Percentiles rank a stretch among this genome's conserved stretches.
These are phyloP conservation scores for Mellilla xanthometata DNA, from an alignment of 2,888 invertebrate species.

Conservation along the genomic window DNA sequence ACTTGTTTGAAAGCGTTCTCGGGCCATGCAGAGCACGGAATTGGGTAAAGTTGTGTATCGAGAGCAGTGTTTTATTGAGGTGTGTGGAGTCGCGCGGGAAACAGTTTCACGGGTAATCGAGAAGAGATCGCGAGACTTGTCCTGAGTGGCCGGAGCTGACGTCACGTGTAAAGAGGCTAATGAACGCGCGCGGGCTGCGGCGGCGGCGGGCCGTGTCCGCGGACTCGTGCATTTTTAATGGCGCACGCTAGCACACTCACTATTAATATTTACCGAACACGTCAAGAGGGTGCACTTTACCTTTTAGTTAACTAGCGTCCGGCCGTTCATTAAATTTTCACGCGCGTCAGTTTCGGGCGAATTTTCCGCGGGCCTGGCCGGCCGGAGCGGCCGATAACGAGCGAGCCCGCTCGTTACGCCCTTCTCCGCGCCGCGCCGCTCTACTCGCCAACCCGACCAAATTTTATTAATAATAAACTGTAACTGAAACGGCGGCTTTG, in stretches of 20 bases:
- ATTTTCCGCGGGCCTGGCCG: conserved; percentile 81
- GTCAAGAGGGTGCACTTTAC: conserved; percentile 83
- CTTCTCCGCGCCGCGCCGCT: conserved; percentile 32
- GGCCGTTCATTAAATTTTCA: conserved; percentile 83
- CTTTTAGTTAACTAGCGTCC: conserved; percentile 83
- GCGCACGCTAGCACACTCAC: conserved; percentile 78
- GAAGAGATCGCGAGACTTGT: conserved; percentile 34
- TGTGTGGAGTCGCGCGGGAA: conserved; percentile 57
- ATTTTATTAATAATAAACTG: conserved; percentile 82
- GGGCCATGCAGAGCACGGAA: conserved; percentile 61
- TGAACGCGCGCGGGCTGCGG: conserved; percentile 50
- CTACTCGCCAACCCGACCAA: conserved; percentile 62
- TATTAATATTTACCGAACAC: conserved; percentile 83
- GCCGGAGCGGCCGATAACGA: conserved; percentile 67
- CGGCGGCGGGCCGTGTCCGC: conserved; percentile 62
- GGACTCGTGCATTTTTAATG: conserved; percentile 81
- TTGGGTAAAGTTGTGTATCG: conserved; percentile 67
- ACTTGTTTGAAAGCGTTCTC: conserved; percentile 72
- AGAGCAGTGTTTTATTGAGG: conserved; percentile 72
- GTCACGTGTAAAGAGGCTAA: conserved; percentile 64
- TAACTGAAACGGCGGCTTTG: conserved; percentile 78
- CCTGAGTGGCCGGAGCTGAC: conserved; percentile 42
- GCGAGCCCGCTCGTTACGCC: conserved; percentile 66
- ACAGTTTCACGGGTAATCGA: conserved; percentile 47
- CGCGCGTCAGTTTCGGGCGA: conserved; percentile 82